phyloP scores from a whole-genome alignment of 2,797 vertebrate genomes.

The Enteromius paludinosus region DNA sequence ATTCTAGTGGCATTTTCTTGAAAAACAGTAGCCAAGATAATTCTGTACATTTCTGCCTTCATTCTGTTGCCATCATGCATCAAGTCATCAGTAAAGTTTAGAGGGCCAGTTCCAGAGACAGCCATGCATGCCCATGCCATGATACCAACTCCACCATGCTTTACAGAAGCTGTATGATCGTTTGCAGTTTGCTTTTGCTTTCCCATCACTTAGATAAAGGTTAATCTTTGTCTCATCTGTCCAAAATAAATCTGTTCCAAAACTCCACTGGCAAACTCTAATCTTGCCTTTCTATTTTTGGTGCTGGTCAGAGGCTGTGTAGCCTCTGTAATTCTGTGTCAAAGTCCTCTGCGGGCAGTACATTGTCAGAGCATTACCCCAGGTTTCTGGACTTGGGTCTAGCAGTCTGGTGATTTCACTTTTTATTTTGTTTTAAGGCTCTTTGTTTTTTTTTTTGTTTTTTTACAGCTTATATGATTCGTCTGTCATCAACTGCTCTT shows the following conservation, averaged over 20 bases:
- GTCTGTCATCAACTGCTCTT: neutral
- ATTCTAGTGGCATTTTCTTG: neutral
- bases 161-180: neutral
- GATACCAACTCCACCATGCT: neutral
- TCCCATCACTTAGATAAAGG: neutral
- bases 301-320: neutral
- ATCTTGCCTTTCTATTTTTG: conserved; percentile 7
- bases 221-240: neutral
- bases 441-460: neutral
- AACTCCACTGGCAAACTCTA: neutral
- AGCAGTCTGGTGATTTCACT: neutral
- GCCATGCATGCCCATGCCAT: neutral
- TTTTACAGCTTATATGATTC: neutral
- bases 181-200: neutral
- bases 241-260: neutral
- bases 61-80: neutral
- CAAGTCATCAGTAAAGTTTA: neutral
- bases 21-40: neutral
- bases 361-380: neutral
- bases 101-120: neutral
- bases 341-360: neutral
- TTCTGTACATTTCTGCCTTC: neutral
- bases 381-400: neutral
- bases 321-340: neutral
- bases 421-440: neutral